Conservation (phyloP, 2,113 vertebrate species). For the Gadus chalcogrammus region DNA sequence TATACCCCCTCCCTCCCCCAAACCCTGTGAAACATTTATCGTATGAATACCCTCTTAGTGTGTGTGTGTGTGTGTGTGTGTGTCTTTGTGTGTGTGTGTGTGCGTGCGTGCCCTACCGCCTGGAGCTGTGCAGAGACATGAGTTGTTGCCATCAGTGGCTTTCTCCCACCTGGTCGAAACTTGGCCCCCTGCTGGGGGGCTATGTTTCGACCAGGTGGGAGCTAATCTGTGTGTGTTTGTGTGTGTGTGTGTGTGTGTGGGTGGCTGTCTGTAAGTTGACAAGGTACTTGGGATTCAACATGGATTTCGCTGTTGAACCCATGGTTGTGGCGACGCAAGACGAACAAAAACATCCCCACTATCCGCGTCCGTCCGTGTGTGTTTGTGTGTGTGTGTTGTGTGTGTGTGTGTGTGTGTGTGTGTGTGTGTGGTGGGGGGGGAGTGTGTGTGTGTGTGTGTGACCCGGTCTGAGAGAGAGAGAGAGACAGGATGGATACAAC, state of each 20-base stretch:
- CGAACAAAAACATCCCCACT: neutral
- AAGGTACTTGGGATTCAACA: conserved; percentile 66
- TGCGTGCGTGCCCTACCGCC: conserved; percentile 24
- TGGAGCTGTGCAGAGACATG: conserved; percentile 66
- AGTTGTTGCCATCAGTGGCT: conserved; percentile 61
- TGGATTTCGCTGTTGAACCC: conserved; percentile 3
- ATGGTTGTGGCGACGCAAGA: neutral
- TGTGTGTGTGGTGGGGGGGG: too few relatives aligned
- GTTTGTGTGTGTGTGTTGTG: neutral
- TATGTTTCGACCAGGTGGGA: conserved; percentile 29
- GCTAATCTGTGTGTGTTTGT: conserved; percentile 57
- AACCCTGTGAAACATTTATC: conserved; percentile 20
- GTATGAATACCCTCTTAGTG: neutral
- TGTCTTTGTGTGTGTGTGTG: conserved; percentile 20
- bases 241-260: conserved; percentile 38
- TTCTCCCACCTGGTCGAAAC: conserved; percentile 56
- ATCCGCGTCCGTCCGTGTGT: neutral
- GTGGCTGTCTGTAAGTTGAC: conserved; percentile 20
- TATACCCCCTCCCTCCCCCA: conserved; percentile 1
- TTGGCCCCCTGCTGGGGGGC: conserved; percentile 54
- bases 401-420: too few relatives aligned
- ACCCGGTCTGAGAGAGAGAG: too few relatives aligned
- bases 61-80: neutral
- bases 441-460: neutral
- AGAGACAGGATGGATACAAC: too few relatives aligned